phyloP scores from a whole-genome alignment of 2,888 invertebrate species.

The Allygus modestus region DNA sequence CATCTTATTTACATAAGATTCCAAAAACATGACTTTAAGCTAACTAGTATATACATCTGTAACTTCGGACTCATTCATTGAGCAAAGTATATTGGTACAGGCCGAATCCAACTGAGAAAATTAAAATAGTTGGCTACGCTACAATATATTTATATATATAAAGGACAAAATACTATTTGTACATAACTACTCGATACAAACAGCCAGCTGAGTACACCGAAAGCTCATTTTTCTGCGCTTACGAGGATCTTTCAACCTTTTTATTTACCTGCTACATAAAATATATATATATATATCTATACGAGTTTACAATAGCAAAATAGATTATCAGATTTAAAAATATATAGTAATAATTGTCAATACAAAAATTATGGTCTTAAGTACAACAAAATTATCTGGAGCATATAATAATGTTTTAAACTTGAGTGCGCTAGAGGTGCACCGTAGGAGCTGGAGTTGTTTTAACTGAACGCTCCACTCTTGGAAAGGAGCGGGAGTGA shows the following conservation, averaged over 20 bases:
- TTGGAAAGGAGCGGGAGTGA: too few species aligned
- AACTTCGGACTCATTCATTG: constrained; percentile 45
- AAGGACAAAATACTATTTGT: constrained; percentile 49
- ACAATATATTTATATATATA: constrained; percentile 38
- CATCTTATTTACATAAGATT: constrained; percentile 55
- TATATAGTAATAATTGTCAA: constrained; percentile 9
- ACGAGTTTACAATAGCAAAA: constrained; percentile 24
- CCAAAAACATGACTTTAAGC: constrained; percentile 18
- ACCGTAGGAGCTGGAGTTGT: too few species aligned
- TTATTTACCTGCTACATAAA: neutral
- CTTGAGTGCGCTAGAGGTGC: too few species aligned
- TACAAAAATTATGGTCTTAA: constrained; percentile 10
- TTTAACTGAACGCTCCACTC: too few species aligned
- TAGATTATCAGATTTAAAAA: constrained; percentile 30
- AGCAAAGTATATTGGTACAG: constrained; percentile 55
- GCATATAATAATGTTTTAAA: neutral
- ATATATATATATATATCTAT: neutral
- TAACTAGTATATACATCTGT: constrained; percentile 33
- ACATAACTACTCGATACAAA: constrained; percentile 35
- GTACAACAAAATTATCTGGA: constrained; percentile 1
- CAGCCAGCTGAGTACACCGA: constrained; percentile 27
- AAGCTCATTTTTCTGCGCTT: constrained; percentile 25
- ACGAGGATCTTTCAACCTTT: constrained; percentile 11
- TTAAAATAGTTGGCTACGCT: constrained; percentile 7
- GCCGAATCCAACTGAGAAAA: constrained; percentile 3